Percentiles rank a stretch among this genome's conserved stretches.
phyloP scores from a whole-genome alignment of 2,888 invertebrate species.

The Nomada hirtipes region DNA sequence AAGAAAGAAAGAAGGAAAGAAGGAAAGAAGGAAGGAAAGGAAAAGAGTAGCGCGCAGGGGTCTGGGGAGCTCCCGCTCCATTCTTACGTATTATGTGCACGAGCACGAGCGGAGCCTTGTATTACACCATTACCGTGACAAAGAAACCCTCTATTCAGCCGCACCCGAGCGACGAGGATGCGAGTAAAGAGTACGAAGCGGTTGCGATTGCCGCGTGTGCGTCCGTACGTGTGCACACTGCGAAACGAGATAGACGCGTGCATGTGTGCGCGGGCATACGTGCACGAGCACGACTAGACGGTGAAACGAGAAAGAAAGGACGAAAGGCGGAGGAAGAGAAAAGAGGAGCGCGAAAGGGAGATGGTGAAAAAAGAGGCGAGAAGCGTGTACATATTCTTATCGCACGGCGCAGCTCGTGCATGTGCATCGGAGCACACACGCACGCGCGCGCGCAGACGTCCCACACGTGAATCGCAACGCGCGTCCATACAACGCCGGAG shows the following conservation, averaged over 20 bases:
- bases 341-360: background rate
- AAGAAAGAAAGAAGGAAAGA: slow-evolving; percentile 7
- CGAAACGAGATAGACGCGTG: background rate
- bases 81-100: slow-evolving; percentile 72
- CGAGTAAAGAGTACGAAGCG: slow-evolving; percentile 31
- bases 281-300: slow-evolving; percentile 24
- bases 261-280: background rate
- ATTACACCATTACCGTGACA: slow-evolving; percentile 73
- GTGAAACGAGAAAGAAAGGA: slow-evolving; percentile 38
- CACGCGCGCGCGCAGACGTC: too few relatives aligned
- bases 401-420: slow-evolving; percentile 31
- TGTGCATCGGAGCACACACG: slow-evolving; percentile 34
- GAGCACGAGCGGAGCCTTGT: slow-evolving; percentile 60
- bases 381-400: slow-evolving; percentile 32
- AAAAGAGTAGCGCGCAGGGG: slow-evolving; percentile 13
- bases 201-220: slow-evolving; percentile 21
- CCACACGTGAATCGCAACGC: slow-evolving; percentile 18
- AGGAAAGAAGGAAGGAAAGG: background rate
- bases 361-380: slow-evolving; percentile 6
- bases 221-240: slow-evolving; percentile 21
- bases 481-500: background rate
- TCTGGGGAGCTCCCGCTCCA: slow-evolving; percentile 54
- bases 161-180: slow-evolving; percentile 51
- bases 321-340: slow-evolving; percentile 13
- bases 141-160: slow-evolving; percentile 64